Conservation (phyloP, 2,797 vertebrate species). For the Enteromius mattozi region DNA sequence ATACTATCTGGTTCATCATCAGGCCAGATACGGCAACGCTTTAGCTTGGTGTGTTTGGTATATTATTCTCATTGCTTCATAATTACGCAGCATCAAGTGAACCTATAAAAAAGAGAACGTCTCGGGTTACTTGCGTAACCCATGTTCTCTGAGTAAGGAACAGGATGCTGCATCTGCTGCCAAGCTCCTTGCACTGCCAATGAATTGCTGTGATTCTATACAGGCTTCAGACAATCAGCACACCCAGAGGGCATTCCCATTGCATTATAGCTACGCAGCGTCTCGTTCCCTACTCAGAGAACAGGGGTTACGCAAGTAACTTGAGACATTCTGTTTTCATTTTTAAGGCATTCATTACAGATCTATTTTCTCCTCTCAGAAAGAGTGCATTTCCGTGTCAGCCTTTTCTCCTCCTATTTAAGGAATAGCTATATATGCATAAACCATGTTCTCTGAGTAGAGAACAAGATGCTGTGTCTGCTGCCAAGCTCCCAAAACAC, state of each 20-base stretch:
- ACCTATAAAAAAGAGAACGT: not conserved
- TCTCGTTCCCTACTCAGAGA: not conserved
- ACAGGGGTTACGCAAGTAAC: not conserved
- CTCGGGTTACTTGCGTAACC: not conserved
- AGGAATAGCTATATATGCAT: not conserved
- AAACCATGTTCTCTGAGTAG: too few species aligned
- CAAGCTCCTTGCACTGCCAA: not conserved
- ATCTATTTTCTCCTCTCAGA: constrained; percentile 12
- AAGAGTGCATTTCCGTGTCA: not conserved
- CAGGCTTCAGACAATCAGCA: not conserved
- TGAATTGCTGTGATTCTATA: not conserved
- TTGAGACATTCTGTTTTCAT: not conserved
- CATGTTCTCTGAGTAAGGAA: not conserved
- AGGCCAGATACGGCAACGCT: not conserved
- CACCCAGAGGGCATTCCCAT: not conserved
- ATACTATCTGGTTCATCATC: not conserved
- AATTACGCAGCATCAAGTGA: not conserved
- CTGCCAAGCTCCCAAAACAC: not conserved
- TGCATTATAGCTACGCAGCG: not conserved
- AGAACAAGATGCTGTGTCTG: too few species aligned
- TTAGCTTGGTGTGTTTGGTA: not conserved
- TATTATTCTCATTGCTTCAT: not conserved
- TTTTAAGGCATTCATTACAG: constrained; percentile 11
- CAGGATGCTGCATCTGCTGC: not conserved
- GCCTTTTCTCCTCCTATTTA: constrained; percentile 14